Evolutionary conservation across 1,140 invertebrate species (phyloP).

Genomic region (Trichomalopsis sarcophagae): DNA sequence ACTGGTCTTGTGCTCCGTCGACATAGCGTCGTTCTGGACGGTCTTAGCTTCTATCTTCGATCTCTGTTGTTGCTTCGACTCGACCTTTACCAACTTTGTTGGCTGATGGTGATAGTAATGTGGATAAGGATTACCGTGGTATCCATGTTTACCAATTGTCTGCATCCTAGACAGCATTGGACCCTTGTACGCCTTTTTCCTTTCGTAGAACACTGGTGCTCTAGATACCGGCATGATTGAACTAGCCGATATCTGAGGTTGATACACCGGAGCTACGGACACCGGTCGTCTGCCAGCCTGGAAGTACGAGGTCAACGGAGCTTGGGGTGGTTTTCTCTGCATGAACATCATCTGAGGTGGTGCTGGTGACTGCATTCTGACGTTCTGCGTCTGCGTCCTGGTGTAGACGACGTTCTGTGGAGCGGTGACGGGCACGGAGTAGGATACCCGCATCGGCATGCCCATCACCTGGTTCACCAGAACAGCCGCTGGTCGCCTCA

Average conservation of each 20-base stretch:
- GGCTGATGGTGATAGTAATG: conserved; percentile 40
- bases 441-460: conserved; percentile 59
- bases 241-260: background rate
- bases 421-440: conserved; percentile 57
- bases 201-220: conserved; percentile 60
- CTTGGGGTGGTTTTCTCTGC: background rate
- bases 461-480: conserved; percentile 60
- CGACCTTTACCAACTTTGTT: conserved; percentile 60
- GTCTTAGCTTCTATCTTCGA: conserved; percentile 60
- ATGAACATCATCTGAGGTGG: conserved; percentile 44
- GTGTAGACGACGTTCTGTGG: conserved; percentile 63
- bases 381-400: conserved; percentile 58
- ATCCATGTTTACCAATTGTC: conserved; percentile 45
- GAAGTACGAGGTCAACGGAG: background rate
- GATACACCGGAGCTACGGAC: background rate
- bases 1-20: background rate
- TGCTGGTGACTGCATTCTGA: conserved; percentile 51
- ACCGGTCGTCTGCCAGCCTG: background rate
- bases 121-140: conserved; percentile 28
- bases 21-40: conserved; percentile 44
- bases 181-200: conserved; percentile 64
- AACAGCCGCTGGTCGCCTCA: conserved; percentile 55
- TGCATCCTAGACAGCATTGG: conserved; percentile 55
- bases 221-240: conserved; percentile 28
- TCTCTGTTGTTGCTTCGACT: conserved; percentile 56